Percentiles rank a stretch among this genome's conserved stretches.
These are phyloP conservation scores for Zoanthus sansibaricus DNA, from an alignment of 92 coral and sea anemone genomes.

Conservation along the genomic window DNA sequence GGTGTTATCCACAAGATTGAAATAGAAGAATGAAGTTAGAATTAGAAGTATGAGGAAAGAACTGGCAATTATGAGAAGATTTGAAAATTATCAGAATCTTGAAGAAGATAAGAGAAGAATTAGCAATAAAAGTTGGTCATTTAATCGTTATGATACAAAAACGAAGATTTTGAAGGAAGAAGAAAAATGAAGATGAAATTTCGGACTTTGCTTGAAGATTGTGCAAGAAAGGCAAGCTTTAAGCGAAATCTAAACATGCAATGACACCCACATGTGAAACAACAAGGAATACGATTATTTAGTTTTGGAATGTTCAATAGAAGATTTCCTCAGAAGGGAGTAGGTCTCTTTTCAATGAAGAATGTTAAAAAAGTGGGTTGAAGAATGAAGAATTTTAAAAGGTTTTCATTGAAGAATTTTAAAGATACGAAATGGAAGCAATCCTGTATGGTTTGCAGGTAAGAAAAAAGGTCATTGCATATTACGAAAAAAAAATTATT, in stretches of 20 bases:
- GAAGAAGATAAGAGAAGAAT: conserved; percentile 43
- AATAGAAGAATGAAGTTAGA: conserved; percentile 41
- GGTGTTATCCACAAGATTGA: conserved; percentile 38
- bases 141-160: conserved; percentile 22
- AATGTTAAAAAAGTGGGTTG: conserved; percentile 1
- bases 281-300: conserved; percentile 19
- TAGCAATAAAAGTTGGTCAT: conserved; percentile 36
- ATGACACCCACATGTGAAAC: conserved; percentile 15
- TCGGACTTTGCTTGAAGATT: conserved; percentile 54
- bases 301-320: conserved; percentile 35
- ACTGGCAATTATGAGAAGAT: conserved; percentile 33
- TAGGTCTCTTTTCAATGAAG: conserved; percentile 12
- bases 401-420: conserved; percentile 11
- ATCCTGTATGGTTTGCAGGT: conserved; percentile 7
- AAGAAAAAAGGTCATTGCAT: conserved; percentile 17
- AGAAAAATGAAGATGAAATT: conserved; percentile 45
- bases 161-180: conserved; percentile 42
- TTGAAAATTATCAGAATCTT: conserved; percentile 27
- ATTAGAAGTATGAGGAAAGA: conserved; percentile 42
- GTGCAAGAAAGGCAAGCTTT: conserved; percentile 51
- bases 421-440: conserved; percentile 22
- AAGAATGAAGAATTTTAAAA: conserved; percentile 12
- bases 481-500: neutral
- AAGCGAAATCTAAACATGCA: conserved; percentile 26
- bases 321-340: conserved; percentile 25